Conservation (phyloP, 2,797 vertebrate genomes). For the Hippopotamyrus pictus region DNA sequence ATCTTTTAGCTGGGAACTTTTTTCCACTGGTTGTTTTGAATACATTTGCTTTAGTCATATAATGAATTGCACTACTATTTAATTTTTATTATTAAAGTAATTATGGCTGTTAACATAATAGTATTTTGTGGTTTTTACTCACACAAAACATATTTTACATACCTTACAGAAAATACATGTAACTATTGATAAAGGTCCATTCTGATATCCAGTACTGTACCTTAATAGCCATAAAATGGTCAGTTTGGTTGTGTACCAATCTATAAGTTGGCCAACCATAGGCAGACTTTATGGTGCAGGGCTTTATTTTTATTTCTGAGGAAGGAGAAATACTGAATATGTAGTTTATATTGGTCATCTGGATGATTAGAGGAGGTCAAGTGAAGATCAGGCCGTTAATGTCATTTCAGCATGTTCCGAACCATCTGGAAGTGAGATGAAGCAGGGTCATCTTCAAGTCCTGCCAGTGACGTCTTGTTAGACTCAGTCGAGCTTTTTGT, state of each 20-base stretch:
- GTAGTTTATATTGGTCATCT: not conserved
- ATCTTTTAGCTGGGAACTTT: not conserved
- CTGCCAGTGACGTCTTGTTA: not conserved
- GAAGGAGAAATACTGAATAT: not conserved
- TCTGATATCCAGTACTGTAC: not conserved
- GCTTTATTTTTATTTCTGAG: not conserved
- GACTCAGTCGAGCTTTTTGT: not conserved
- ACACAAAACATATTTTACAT: not conserved
- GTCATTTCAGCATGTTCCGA: not conserved
- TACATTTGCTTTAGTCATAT: not conserved
- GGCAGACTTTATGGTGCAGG: not conserved
- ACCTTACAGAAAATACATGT: not conserved
- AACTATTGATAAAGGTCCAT: not conserved
- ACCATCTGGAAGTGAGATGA: not conserved
- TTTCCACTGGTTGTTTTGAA: not conserved
- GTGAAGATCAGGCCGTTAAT: not conserved
- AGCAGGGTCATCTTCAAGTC: not conserved
- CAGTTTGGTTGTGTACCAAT: not conserved
- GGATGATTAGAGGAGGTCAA: not conserved
- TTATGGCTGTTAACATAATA: not conserved
- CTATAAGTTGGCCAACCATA: not conserved
- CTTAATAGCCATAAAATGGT: not conserved
- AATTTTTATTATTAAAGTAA: not conserved
- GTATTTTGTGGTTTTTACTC: not conserved
- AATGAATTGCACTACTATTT: not conserved